phyloP scores from a whole-genome alignment of 2,888 invertebrate species.

The Aromia moschata region DNA sequence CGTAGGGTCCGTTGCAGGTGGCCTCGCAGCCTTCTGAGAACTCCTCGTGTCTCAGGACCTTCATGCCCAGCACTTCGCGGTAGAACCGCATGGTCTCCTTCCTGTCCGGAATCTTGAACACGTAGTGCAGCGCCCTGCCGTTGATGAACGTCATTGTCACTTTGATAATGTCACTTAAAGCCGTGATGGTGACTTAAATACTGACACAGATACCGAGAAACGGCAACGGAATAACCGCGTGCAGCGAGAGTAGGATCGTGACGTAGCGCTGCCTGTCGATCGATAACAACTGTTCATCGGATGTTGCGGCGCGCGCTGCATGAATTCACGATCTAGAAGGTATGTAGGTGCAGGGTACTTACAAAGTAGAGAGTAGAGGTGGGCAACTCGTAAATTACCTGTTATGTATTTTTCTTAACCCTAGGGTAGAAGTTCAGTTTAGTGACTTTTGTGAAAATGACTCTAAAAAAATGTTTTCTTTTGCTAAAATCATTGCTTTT shows the following conservation, averaged over 20 bases:
- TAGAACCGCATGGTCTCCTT: conserved; percentile 88
- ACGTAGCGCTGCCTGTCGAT: neutral
- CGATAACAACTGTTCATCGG: conserved; percentile 1
- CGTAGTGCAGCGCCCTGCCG: conserved; percentile 92
- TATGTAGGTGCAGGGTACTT: too few relatives aligned
- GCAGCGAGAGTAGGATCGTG: neutral
- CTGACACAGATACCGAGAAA: neutral
- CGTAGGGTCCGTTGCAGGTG: conserved; percentile 98
- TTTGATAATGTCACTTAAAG: neutral
- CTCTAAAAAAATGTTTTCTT: too few relatives aligned
- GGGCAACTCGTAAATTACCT: too few relatives aligned
- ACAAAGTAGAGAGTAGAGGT: too few relatives aligned
- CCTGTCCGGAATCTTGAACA: conserved; percentile 94
- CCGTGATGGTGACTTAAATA: neutral
- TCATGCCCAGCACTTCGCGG: conserved; percentile 92
- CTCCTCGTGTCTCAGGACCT: conserved; percentile 96
- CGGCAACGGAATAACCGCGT: neutral
- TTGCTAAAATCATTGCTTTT: too few relatives aligned
- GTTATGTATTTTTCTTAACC: too few relatives aligned
- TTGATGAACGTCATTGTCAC: conserved; percentile 43
- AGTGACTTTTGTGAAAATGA: too few relatives aligned
- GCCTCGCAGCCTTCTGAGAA: conserved; percentile 97
- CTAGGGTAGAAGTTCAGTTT: too few relatives aligned
- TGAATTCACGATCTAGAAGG: too few relatives aligned
- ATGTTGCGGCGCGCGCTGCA: too few relatives aligned